phyloP scores from a whole-genome alignment of 2,797 vertebrate genomes.

The Cetoscarus ocellatus region DNA sequence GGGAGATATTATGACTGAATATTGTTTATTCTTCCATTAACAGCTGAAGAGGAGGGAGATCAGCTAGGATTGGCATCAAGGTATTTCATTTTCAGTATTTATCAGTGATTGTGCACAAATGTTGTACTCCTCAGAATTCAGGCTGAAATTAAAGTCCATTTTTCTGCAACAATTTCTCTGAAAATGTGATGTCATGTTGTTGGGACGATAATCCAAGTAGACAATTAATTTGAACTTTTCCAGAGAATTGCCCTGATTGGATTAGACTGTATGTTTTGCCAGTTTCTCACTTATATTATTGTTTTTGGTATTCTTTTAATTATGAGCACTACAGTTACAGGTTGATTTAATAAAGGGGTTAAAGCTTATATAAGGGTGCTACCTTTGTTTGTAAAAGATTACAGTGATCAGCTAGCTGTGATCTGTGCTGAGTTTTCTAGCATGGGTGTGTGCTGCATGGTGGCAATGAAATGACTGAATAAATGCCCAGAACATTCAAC shows the following conservation, averaged over 20 bases:
- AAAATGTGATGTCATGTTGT: slow-evolving; percentile 11
- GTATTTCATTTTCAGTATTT: slow-evolving; percentile 68
- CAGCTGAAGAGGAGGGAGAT: slow-evolving; percentile 80
- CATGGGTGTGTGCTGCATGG: slow-evolving; percentile 10
- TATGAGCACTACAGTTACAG: background rate
- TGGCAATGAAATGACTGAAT: background rate
- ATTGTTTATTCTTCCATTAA: slow-evolving; percentile 81
- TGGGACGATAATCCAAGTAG: background rate
- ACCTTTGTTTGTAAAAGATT: background rate
- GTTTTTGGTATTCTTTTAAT: background rate
- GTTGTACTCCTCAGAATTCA: slow-evolving; percentile 1
- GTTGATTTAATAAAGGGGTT: background rate
- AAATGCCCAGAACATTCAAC: slow-evolving; percentile 3
- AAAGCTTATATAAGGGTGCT: background rate
- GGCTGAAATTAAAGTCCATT: background rate
- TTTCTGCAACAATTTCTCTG: slow-evolving; percentile 17
- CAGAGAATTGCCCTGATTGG: slow-evolving; percentile 9
- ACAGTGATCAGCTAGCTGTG: background rate
- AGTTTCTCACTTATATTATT: background rate
- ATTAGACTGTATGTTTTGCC: background rate
- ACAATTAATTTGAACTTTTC: slow-evolving; percentile 21
- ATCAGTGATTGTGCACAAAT: background rate
- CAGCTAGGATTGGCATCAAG: slow-evolving; percentile 78
- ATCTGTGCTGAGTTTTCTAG: background rate
- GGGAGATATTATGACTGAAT: slow-evolving; percentile 70